Evolutionary conservation across 2,113 vertebrate genomes (phyloP).

Genomic region (Aptenodytes forsteri): DNA sequence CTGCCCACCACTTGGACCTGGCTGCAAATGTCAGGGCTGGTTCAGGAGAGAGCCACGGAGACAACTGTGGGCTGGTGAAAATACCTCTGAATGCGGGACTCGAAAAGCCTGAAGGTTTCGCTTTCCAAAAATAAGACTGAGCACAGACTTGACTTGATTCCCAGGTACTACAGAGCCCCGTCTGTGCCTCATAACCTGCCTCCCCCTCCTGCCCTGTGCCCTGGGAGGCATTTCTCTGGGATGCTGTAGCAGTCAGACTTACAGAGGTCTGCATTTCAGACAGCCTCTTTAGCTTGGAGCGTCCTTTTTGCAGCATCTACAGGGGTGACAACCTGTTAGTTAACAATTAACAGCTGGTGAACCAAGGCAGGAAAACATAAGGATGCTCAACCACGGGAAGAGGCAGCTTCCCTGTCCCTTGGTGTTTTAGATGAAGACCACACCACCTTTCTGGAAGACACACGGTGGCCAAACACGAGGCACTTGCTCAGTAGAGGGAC

Average conservation of each 20-base stretch:
- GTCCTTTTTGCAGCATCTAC: background rate
- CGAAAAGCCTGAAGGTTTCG: background rate
- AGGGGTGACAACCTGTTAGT: background rate
- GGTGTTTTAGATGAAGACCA: background rate
- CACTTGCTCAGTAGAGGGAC: background rate
- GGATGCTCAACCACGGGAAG: background rate
- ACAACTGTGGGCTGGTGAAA: background rate
- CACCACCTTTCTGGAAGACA: background rate
- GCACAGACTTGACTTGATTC: background rate
- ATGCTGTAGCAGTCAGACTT: background rate
- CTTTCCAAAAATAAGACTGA: background rate
- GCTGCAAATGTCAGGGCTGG: background rate
- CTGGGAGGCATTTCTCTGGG: background rate
- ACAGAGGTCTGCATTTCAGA: background rate
- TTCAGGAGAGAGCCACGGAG: background rate
- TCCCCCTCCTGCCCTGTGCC: fast-evolving
- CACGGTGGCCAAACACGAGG: fast-evolving
- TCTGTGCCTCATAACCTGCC: background rate
- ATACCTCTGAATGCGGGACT: background rate
- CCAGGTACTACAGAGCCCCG: background rate
- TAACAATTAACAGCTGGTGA: background rate
- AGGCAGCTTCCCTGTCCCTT: background rate
- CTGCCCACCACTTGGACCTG: background rate
- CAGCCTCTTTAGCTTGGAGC: background rate
- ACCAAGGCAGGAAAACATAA: background rate